Conservation (phyloP, 2,888 invertebrate genomes). For the Dasysyrphus albostriatus region DNA sequence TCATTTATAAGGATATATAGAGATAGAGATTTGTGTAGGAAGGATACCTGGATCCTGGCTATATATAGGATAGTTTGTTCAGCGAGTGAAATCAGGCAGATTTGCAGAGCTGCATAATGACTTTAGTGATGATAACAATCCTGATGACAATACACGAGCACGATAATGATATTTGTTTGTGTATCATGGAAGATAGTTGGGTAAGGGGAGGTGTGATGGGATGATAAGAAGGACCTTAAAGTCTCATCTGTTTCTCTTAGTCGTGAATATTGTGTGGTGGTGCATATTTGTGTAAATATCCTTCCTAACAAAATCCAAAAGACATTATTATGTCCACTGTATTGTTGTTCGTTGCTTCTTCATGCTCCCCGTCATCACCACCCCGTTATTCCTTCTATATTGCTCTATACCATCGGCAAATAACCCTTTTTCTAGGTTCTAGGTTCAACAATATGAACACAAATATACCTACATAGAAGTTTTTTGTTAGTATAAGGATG, state of each 20-base stretch:
- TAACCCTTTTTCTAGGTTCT: slow-evolving; percentile 41
- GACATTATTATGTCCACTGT: slow-evolving; percentile 66
- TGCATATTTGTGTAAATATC: slow-evolving; percentile 44
- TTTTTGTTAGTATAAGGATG: slow-evolving; percentile 67
- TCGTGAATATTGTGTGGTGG: slow-evolving; percentile 26
- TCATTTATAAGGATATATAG: background rate
- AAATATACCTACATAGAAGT: slow-evolving; percentile 13
- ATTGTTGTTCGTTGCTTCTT: slow-evolving; percentile 30
- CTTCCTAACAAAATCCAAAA: slow-evolving; percentile 60
- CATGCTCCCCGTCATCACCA: background rate
- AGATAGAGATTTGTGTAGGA: slow-evolving; percentile 19
- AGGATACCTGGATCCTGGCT: slow-evolving; percentile 16
- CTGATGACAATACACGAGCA: slow-evolving; percentile 34
- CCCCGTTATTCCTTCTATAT: background rate
- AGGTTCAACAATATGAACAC: slow-evolving; percentile 15
- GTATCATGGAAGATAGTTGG: background rate
- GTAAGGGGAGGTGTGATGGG: background rate
- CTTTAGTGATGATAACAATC: slow-evolving; percentile 45
- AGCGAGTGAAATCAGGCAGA: slow-evolving; percentile 37
- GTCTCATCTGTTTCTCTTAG: slow-evolving; percentile 15
- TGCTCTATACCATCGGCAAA: slow-evolving; percentile 33
- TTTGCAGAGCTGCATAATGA: slow-evolving; percentile 48
- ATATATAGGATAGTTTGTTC: background rate
- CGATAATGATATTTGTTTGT: slow-evolving; percentile 45
- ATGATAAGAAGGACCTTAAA: slow-evolving; percentile 28